Percentiles rank a stretch among this genome's conserved stretches.
Evolutionary conservation across 2,113 vertebrate genomes (phyloP).

Genomic region (Lasiurus cinereus): DNA sequence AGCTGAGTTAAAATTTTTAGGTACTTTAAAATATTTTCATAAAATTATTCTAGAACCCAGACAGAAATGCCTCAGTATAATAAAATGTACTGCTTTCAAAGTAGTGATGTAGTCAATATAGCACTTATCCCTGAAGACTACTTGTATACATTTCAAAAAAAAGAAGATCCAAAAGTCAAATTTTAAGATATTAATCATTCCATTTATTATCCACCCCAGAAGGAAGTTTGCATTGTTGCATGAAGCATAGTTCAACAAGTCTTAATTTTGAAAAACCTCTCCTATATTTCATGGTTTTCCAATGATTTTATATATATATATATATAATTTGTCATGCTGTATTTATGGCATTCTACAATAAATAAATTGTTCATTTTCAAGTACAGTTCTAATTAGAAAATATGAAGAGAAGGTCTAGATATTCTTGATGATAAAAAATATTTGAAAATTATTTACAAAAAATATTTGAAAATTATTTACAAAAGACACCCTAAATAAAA

Average conservation of each 20-base stretch:
- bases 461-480: conserved; percentile 46
- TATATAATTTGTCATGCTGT: conserved; percentile 3
- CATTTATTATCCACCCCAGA: not conserved
- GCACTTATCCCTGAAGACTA: conserved; percentile 56
- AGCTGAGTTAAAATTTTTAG: conserved; percentile 43
- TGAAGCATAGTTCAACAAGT: conserved; percentile 18
- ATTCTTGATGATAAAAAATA: conserved; percentile 23
- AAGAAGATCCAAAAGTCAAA: not conserved
- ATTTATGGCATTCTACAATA: conserved; percentile 23
- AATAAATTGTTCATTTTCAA: conserved; percentile 44
- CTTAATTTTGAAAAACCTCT: conserved; percentile 7
- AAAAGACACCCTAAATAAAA: conserved; percentile 73
- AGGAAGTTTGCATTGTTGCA: not conserved
- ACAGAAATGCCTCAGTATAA: conserved; percentile 49
- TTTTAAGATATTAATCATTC: conserved; percentile 11
- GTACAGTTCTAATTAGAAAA: not conserved
- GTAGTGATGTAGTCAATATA: not conserved
- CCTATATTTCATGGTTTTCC: conserved; percentile 13
- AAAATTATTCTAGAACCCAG: conserved; percentile 24
- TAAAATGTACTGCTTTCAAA: conserved; percentile 16
- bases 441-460: conserved; percentile 56
- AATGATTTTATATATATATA: not conserved
- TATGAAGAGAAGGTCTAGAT: not conserved
- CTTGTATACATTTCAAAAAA: not conserved
- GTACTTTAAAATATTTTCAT: conserved; percentile 14